A percentile compares a stretch with the other conserved stretches of the same genome.
These are phyloP conservation scores for Drosophila pseudoananassae DNA, from an alignment of 1,140 invertebrate genomes.

Conservation along the genomic window DNA sequence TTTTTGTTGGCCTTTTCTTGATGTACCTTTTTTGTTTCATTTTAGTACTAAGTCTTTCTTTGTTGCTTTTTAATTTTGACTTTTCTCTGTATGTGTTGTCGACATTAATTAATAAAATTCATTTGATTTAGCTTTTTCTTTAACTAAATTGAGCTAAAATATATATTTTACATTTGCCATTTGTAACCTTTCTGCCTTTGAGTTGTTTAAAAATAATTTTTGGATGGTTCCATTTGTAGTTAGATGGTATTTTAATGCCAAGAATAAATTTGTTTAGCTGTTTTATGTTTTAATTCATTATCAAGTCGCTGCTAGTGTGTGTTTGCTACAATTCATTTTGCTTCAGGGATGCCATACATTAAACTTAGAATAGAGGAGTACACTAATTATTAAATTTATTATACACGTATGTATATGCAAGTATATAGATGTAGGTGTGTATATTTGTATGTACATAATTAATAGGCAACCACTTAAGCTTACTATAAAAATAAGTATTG, in stretches of 20 bases:
- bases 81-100: conserved; percentile 34
- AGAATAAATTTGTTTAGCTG: conserved; percentile 30
- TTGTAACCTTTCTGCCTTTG: conserved; percentile 29
- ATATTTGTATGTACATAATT: conserved; percentile 73
- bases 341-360: conserved; percentile 71
- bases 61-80: conserved; percentile 67
- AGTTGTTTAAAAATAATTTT: conserved; percentile 46
- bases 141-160: conserved; percentile 75
- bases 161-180: conserved; percentile 47
- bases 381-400: conserved; percentile 48
- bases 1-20: conserved; percentile 16
- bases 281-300: conserved; percentile 59
- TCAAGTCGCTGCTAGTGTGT: conserved; percentile 41
- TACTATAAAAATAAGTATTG: conserved; percentile 73
- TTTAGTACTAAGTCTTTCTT: conserved; percentile 71
- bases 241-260: conserved; percentile 19
- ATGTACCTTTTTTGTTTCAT: conserved; percentile 16
- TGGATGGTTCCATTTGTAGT: conserved; percentile 63
- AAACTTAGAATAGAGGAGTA: conserved; percentile 70
- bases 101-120: conserved; percentile 45
- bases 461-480: conserved; percentile 78
- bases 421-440: conserved; percentile 43
- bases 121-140: conserved; percentile 32
- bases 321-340: conserved; percentile 69
- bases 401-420: conserved; percentile 46